Evolutionary conservation across 2,797 vertebrate species (phyloP).

Genomic region (Darevskia mixta): DNA sequence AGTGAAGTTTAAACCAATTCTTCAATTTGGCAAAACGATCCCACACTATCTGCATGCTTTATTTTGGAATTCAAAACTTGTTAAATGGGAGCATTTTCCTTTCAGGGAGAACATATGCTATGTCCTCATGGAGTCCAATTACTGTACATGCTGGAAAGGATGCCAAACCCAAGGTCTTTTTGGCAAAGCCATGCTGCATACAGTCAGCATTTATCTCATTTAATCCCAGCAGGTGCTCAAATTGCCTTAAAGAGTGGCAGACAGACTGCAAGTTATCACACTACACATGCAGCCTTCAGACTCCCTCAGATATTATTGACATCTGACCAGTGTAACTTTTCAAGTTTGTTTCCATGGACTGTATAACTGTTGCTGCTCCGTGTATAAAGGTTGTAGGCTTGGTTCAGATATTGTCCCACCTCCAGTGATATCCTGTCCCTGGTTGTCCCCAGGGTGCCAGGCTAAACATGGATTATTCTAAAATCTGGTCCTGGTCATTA

Average conservation of each 20-base stretch:
- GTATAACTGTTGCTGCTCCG: conserved; percentile 8
- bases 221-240: background rate
- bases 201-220: background rate
- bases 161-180: background rate
- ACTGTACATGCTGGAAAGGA: background rate
- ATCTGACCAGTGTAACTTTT: background rate
- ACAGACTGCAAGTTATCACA: background rate
- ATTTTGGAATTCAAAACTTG: background rate
- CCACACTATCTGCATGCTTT: background rate
- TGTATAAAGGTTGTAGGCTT: background rate
- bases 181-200: background rate
- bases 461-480: background rate
- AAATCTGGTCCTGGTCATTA: background rate
- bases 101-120: conserved; percentile 9
- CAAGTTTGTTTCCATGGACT: background rate
- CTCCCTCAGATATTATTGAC: background rate
- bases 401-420: background rate
- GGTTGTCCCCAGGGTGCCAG: too few species aligned
- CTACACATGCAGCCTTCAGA: background rate
- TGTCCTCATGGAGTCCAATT: background rate
- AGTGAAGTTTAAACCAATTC: background rate
- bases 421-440: too few species aligned
- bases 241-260: background rate
- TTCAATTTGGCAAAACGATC: background rate
- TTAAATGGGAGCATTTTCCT: conserved; percentile 5